Percentiles rank a stretch among this genome's conserved stretches.
Conservation (phyloP, 2,113 vertebrate genomes). For the Cygnus atratus region DNA sequence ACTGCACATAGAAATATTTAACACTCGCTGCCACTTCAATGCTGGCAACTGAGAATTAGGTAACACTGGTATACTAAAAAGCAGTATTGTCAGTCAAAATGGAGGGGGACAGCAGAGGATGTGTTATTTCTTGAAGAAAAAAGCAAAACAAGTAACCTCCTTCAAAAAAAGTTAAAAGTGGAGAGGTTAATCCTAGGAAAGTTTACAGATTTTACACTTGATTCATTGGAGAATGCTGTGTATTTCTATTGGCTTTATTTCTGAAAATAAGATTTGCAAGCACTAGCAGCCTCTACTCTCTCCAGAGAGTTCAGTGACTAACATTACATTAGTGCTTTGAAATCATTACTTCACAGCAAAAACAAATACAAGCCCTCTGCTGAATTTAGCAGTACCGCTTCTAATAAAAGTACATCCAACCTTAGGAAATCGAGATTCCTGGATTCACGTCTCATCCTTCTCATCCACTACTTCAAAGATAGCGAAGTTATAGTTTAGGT, state of each 20-base stretch:
- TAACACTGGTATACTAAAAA: not conserved
- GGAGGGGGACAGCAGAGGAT: not conserved
- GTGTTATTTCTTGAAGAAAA: not conserved
- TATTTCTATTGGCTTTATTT: conserved; percentile 16
- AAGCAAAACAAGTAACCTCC: not conserved
- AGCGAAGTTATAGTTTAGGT: not conserved
- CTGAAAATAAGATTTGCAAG: conserved; percentile 4
- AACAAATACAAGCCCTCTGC: conserved; percentile 14
- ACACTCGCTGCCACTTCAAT: no score
- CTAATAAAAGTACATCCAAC: not conserved
- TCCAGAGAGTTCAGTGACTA: not conserved
- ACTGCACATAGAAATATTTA: not conserved
- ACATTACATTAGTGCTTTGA: not conserved
- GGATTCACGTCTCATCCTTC: not conserved
- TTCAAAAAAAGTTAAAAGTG: not conserved
- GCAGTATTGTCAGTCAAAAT: not conserved
- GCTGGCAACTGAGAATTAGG: not conserved
- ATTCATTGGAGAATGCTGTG: not conserved
- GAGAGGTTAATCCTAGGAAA: not conserved
- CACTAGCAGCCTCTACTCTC: not conserved
- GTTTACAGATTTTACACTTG: not conserved
- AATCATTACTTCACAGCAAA: conserved; percentile 35
- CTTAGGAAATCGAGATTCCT: not conserved
- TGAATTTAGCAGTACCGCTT: not conserved
- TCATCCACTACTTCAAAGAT: not conserved